A percentile compares a stretch with the other conserved stretches of the same genome.
These are phyloP conservation scores for Acanthoscelides obtectus DNA, from an alignment of 2,888 invertebrate species.

Conservation along the genomic window DNA sequence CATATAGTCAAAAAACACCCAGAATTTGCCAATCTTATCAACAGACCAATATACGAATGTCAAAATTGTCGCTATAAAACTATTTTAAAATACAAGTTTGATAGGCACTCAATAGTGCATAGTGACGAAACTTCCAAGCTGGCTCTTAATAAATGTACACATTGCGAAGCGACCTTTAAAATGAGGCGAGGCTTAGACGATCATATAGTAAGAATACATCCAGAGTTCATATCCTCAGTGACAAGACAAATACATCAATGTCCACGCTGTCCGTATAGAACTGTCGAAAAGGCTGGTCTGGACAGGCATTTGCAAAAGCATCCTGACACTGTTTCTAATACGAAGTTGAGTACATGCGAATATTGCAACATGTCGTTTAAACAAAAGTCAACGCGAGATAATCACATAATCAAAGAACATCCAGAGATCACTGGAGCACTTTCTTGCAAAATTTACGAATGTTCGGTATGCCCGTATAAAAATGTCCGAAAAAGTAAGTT, in stretches of 20 bases:
- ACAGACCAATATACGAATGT: too few relatives aligned
- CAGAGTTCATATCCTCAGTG: neutral
- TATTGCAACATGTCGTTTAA: neutral
- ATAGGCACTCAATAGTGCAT: too few relatives aligned
- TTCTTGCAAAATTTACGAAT: neutral
- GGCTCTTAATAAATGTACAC: too few relatives aligned
- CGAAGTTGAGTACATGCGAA: neutral
- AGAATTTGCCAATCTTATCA: too few relatives aligned
- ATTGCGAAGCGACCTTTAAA: too few relatives aligned
- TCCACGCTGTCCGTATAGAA: neutral
- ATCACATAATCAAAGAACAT: too few relatives aligned
- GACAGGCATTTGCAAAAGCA: neutral
- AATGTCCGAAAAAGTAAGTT: too few relatives aligned
- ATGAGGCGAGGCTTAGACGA: neutral
- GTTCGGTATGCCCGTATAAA: neutral
- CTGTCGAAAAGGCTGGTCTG: neutral
- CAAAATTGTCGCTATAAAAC: too few relatives aligned
- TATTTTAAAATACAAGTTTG: too few relatives aligned
- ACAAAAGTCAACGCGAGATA: neutral
- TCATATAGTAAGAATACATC: neutral
- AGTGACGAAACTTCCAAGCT: too few relatives aligned
- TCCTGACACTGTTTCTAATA: neutral
- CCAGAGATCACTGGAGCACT: neutral
- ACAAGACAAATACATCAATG: neutral
- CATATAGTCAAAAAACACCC: too few relatives aligned